These are phyloP conservation scores for Cottus gobio DNA, from an alignment of 2,113 vertebrate species.

Conservation along the genomic window DNA sequence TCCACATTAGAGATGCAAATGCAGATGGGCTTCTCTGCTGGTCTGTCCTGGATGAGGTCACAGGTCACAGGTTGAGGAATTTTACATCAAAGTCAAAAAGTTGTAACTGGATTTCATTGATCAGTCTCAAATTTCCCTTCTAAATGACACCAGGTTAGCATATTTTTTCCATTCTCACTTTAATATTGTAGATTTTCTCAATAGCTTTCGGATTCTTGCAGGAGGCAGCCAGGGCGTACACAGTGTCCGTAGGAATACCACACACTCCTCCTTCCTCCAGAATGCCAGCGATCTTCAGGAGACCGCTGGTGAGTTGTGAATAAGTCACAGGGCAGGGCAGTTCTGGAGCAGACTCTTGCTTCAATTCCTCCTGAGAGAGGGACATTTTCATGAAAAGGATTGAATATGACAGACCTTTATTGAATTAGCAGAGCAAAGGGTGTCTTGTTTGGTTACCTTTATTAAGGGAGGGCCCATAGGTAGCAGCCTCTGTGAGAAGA, in stretches of 20 bases:
- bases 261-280: conserved; percentile 86
- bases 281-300: conserved; percentile 83
- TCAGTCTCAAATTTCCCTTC: not conserved
- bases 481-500: conserved; percentile 84
- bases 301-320: conserved; percentile 85
- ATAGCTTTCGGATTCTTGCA: conserved; percentile 90
- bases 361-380: conserved; percentile 56
- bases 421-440: not conserved
- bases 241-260: conserved; percentile 90
- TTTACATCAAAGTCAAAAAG: not conserved
- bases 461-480: conserved; percentile 84
- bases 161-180: conserved; percentile 77
- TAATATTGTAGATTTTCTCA: conserved; percentile 90
- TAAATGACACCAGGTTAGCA: not conserved
- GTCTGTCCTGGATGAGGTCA: conserved; percentile 84
- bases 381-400: not conserved
- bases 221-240: conserved; percentile 91
- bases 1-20: conserved; percentile 91
- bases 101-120: not conserved
- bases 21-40: conserved; percentile 91
- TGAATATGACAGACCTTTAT: not conserved
- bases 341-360: conserved; percentile 46
- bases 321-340: conserved; percentile 77
- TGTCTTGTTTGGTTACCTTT: conserved; percentile 74
- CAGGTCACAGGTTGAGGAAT: conserved; percentile 6